Conservation (phyloP, 2,888 invertebrate species). For the Glyphotaelius pellucidus region DNA sequence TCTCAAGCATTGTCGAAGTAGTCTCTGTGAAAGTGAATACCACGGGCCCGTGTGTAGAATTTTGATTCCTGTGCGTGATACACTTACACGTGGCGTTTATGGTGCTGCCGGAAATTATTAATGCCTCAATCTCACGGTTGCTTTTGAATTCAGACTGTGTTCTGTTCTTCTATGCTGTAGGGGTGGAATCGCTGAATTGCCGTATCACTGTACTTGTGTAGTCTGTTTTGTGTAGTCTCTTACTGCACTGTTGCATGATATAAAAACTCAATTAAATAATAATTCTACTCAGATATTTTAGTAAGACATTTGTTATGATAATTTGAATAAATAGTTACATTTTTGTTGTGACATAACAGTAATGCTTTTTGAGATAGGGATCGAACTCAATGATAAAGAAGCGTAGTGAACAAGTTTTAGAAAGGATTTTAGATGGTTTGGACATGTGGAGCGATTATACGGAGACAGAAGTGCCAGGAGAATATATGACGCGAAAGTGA, state of each 20-base stretch:
- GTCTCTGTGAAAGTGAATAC: background rate
- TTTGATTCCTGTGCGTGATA: constrained; percentile 35
- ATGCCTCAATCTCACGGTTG: constrained; percentile 45
- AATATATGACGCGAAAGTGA: no score
- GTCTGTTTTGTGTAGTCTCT: background rate
- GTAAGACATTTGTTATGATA: no score
- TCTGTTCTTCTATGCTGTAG: background rate
- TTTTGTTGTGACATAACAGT: no score
- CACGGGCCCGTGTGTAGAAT: constrained; percentile 29
- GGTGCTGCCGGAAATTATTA: constrained; percentile 33
- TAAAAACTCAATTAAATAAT: background rate
- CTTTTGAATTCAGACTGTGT: constrained; percentile 45
- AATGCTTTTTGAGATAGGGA: no score
- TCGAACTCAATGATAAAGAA: no score
- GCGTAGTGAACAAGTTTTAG: no score
- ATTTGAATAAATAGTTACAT: no score
- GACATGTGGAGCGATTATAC: no score
- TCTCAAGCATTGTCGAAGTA: background rate
- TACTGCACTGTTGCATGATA: background rate
- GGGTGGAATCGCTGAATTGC: background rate
- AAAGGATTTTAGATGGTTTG: no score
- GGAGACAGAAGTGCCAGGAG: no score
- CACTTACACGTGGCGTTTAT: constrained; percentile 26
- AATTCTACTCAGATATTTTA: background rate
- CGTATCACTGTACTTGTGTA: background rate